A percentile compares a stretch with the other conserved stretches of the same genome.
Conservation (phyloP, 2,888 invertebrate genomes). For the Thereva nobilitata region DNA sequence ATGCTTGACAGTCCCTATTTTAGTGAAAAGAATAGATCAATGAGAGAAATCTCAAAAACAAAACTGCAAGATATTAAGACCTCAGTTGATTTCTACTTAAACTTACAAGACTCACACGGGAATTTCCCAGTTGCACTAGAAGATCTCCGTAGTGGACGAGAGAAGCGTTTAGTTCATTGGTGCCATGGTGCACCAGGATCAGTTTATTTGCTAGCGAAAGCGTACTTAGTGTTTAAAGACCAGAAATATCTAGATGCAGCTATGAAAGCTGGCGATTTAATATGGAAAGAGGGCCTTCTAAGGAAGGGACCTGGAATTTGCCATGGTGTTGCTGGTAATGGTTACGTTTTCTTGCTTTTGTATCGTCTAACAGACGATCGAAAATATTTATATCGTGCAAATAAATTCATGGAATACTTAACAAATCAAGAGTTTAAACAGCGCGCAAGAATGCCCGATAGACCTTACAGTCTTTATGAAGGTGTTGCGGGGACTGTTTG, state of each 20-base stretch:
- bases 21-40: constrained; percentile 48
- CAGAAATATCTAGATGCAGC: constrained; percentile 72
- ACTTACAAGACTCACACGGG: constrained; percentile 68
- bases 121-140: constrained; percentile 80
- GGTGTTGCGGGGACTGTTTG: constrained; percentile 86
- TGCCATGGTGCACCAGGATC: constrained; percentile 88
- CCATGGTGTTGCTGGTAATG: constrained; percentile 85
- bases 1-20: constrained; percentile 63
- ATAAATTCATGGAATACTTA: constrained; percentile 77
- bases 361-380: constrained; percentile 73
- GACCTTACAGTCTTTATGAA: constrained; percentile 83
- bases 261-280: constrained; percentile 70
- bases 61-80: constrained; percentile 65
- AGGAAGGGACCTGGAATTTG: constrained; percentile 89
- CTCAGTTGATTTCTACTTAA: constrained; percentile 67
- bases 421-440: constrained; percentile 66
- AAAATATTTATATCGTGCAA: constrained; percentile 74
- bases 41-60: constrained; percentile 49
- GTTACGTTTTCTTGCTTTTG: constrained; percentile 76
- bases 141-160: constrained; percentile 60
- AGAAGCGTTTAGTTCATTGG: constrained; percentile 82
- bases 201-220: constrained; percentile 75
- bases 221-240: constrained; percentile 75
- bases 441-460: constrained; percentile 75
- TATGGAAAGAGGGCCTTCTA: constrained; percentile 82